Percentiles rank a stretch among this genome's conserved stretches.
Conservation (phyloP, 2,113 vertebrate genomes). For the Nibea coibor region DNA sequence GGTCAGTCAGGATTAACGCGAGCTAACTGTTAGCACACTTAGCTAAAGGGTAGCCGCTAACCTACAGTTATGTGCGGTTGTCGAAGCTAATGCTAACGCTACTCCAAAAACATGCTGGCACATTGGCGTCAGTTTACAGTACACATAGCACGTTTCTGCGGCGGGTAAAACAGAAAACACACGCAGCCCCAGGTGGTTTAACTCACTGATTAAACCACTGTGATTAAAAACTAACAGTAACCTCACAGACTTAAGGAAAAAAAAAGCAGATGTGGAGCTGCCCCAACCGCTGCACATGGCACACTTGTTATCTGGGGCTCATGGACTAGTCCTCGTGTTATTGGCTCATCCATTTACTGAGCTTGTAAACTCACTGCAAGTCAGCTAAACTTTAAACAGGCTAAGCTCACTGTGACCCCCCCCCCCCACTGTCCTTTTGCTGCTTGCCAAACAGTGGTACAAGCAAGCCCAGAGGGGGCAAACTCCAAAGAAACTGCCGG, state of each 20-base stretch:
- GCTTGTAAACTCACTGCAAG: slow-evolving; percentile 30
- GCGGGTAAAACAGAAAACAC: neutral
- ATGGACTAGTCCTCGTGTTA: neutral
- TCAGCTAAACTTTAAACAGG: slow-evolving; percentile 61
- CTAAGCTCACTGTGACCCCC: slow-evolving; percentile 25
- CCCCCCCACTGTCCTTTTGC: too few relatives aligned
- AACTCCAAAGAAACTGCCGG: slow-evolving; percentile 61
- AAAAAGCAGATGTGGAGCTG: slow-evolving; percentile 22
- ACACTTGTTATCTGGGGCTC: neutral
- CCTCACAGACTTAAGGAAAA: too few relatives aligned
- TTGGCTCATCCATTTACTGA: neutral
- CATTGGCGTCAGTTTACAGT: neutral
- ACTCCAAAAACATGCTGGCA: slow-evolving; percentile 34
- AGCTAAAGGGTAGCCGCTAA: slow-evolving; percentile 63
- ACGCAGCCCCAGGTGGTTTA: neutral
- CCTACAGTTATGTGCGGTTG: neutral
- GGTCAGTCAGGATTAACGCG: slow-evolving; percentile 57
- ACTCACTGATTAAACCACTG: neutral
- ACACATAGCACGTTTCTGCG: slow-evolving; percentile 3
- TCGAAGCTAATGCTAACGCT: slow-evolving; percentile 66
- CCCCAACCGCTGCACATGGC: slow-evolving; percentile 52
- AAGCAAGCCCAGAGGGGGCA: slow-evolving; percentile 56
- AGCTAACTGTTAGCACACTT: slow-evolving; percentile 57
- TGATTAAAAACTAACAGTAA: neutral
- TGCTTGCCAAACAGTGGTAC: slow-evolving; percentile 44